Percentiles rank a stretch among this genome's conserved stretches.
These are phyloP conservation scores for Heliocidaris tuberculata DNA, from an alignment of 35 echinoderm and acorn worm species.

Conservation along the genomic window DNA sequence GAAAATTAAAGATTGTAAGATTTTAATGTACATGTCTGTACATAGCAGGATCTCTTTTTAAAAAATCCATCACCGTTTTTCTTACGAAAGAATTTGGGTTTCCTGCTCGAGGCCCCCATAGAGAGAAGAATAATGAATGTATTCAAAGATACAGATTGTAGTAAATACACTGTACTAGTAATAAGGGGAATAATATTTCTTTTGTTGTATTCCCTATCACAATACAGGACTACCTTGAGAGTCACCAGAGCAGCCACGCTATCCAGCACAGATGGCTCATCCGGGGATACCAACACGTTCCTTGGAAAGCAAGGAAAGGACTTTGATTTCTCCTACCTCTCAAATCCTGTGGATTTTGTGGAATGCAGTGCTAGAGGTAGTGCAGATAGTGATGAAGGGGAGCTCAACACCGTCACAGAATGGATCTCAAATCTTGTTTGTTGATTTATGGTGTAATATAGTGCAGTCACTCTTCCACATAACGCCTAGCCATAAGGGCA, in stretches of 20 bases:
- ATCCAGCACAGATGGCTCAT: slow-evolving; percentile 64
- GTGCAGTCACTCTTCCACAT: not conserved
- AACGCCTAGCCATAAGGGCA: no score
- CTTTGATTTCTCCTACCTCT: slow-evolving; percentile 86
- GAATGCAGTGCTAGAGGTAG: slow-evolving; percentile 50
- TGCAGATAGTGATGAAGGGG: not conserved
- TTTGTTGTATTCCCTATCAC: not conserved
- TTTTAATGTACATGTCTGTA: no score
- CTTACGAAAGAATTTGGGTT: no score
- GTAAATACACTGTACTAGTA: no score
- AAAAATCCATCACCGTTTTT: no score
- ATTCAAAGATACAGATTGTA: no score
- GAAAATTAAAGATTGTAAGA: no score
- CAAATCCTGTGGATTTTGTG: slow-evolving; percentile 43
- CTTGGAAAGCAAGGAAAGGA: slow-evolving; percentile 80
- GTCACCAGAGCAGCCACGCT: slow-evolving; percentile 70
- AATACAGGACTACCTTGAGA: slow-evolving; percentile 71
- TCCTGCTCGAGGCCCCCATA: no score
- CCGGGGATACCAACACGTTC: slow-evolving; percentile 51
- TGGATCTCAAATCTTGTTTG: slow-evolving; percentile 53
- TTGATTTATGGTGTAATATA: not conserved
- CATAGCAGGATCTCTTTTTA: no score
- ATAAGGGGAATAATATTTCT: no score
- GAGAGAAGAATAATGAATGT: no score
- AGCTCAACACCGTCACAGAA: slow-evolving; percentile 46